Conservation (phyloP, 2,888 invertebrate genomes). For the Charanyca ferruginea region DNA sequence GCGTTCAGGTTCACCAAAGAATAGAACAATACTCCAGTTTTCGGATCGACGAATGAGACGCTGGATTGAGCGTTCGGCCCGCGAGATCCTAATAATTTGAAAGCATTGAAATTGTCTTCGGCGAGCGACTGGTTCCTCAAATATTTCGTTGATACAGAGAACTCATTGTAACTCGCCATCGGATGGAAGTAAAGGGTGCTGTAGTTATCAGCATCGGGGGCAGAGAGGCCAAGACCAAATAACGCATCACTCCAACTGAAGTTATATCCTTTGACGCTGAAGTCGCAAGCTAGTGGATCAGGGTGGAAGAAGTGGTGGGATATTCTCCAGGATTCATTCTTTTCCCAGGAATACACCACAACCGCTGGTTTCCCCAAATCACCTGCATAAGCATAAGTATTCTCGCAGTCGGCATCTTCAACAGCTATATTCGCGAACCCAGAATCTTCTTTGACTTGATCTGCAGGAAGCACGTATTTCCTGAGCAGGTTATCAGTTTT, state of each 20-base stretch:
- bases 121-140: constrained; percentile 92
- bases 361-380: constrained; percentile 93
- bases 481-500: constrained; percentile 93
- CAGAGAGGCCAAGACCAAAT: constrained; percentile 94
- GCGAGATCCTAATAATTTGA: constrained; percentile 93
- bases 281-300: constrained; percentile 94
- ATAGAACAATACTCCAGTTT: constrained; percentile 94
- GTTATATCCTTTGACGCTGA: constrained; percentile 93
- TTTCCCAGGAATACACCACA: constrained; percentile 94
- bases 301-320: constrained; percentile 93
- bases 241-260: constrained; percentile 95
- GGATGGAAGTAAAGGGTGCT: constrained; percentile 95
- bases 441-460: constrained; percentile 93
- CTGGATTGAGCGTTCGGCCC: constrained; percentile 94
- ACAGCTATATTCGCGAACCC: constrained; percentile 94
- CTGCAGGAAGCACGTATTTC: constrained; percentile 92
- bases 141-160: constrained; percentile 93
- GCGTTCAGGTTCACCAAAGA: constrained; percentile 94
- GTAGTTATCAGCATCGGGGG: constrained; percentile 92
- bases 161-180: constrained; percentile 94
- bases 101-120: constrained; percentile 91
- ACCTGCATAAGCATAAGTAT: constrained; percentile 94
- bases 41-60: constrained; percentile 93
- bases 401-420: constrained; percentile 94
- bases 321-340: constrained; percentile 94